phyloP scores from a whole-genome alignment of 2,113 vertebrate species.

The Polyodon spathula region DNA sequence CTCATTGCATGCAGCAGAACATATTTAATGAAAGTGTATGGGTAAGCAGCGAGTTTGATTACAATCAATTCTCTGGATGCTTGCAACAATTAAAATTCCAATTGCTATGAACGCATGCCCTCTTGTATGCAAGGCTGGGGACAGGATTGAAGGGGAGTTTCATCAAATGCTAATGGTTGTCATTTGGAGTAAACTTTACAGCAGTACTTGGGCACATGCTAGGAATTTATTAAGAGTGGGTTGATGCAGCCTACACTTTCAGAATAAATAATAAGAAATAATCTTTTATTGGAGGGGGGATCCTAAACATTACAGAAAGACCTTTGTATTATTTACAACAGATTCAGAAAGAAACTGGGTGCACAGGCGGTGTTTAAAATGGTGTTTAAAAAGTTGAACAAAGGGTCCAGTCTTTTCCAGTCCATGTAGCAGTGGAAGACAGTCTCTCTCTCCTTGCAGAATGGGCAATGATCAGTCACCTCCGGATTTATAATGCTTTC shows the following conservation, averaged over 20 bases:
- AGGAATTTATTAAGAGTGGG: neutral
- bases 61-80: slow-evolving; percentile 60
- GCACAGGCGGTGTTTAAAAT: too few relatives aligned
- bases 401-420: too few relatives aligned
- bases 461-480: too few relatives aligned
- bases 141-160: neutral
- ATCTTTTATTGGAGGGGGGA: neutral
- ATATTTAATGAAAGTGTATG: slow-evolving; percentile 53
- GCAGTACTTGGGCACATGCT: neutral
- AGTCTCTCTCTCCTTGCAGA: too few relatives aligned
- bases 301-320: too few relatives aligned
- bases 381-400: too few relatives aligned
- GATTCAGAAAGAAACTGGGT: too few relatives aligned
- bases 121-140: neutral
- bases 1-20: slow-evolving; percentile 35
- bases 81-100: slow-evolving; percentile 52
- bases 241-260: neutral
- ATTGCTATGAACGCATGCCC: slow-evolving; percentile 29
- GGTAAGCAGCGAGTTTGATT: slow-evolving; percentile 59
- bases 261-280: too few relatives aligned
- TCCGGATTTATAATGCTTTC: too few relatives aligned
- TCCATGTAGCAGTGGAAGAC: too few relatives aligned
- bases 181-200: neutral
- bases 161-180: neutral
- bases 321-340: too few relatives aligned